These are phyloP conservation scores for Ctena decussata DNA, from an alignment of 2,888 invertebrate genomes.

Conservation along the genomic window DNA sequence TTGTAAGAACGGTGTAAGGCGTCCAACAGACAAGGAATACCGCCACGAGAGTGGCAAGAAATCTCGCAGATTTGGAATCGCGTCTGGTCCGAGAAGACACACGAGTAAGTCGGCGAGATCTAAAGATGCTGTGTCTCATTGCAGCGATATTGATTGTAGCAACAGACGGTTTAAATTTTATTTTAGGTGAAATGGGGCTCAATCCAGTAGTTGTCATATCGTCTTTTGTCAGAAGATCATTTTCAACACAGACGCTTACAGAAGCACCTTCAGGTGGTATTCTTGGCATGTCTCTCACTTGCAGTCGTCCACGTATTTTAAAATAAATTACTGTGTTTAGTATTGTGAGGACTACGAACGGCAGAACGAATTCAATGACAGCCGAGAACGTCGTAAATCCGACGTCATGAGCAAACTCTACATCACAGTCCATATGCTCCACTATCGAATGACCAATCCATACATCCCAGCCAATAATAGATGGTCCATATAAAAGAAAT, in stretches of 20 bases:
- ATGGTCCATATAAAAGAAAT: slow-evolving; percentile 71
- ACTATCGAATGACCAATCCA: slow-evolving; percentile 69
- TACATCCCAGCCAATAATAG: slow-evolving; percentile 75
- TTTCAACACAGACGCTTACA: neutral
- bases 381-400: slow-evolving; percentile 68
- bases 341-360: slow-evolving; percentile 60
- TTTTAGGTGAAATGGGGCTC: neutral
- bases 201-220: neutral
- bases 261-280: neutral
- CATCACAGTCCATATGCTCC: slow-evolving; percentile 71
- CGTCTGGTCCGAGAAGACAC: slow-evolving; percentile 13
- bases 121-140: neutral
- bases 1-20: slow-evolving; percentile 73
- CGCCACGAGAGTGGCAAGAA: slow-evolving; percentile 69
- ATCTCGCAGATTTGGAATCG: slow-evolving; percentile 68
- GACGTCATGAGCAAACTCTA: slow-evolving; percentile 70
- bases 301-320: slow-evolving; percentile 63
- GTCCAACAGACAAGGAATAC: slow-evolving; percentile 73
- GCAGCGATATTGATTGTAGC: neutral
- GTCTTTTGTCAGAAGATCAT: neutral
- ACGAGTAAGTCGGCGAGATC: neutral
- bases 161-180: neutral
- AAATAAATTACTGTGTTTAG: slow-evolving; percentile 69
- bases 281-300: neutral
- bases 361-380: slow-evolving; percentile 72